Evolutionary conservation across 2,888 invertebrate genomes (phyloP).

Genomic region (Drosophila tripunctata): DNA sequence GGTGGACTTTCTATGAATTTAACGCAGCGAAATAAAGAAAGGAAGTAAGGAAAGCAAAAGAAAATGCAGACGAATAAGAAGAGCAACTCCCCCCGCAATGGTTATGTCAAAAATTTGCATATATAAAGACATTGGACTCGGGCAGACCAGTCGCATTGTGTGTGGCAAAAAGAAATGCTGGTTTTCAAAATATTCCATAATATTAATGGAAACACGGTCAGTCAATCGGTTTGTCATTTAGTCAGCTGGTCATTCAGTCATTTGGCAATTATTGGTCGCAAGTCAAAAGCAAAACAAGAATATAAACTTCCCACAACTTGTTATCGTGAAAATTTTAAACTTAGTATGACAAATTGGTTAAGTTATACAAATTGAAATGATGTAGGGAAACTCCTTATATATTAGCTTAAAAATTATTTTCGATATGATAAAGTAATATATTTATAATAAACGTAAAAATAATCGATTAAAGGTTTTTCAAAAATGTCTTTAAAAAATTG

Average conservation of each 20-base stretch:
- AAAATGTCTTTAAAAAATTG: too few species aligned
- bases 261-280: constrained; percentile 40
- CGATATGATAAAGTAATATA: too few species aligned
- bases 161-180: constrained; percentile 6
- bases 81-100: constrained; percentile 1
- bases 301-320: constrained; percentile 17
- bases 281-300: constrained; percentile 7
- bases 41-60: neutral
- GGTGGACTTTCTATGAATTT: constrained; percentile 52
- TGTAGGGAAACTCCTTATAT: too few species aligned
- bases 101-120: constrained; percentile 43
- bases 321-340: constrained; percentile 23
- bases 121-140: constrained; percentile 39
- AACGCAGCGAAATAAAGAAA: constrained; percentile 26
- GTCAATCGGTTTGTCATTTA: constrained; percentile 14
- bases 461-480: too few species aligned
- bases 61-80: neutral
- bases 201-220: constrained; percentile 32
- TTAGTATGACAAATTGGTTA: constrained; percentile 31
- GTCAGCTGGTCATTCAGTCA: constrained; percentile 6
- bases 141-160: constrained; percentile 27
- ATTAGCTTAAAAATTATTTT: too few species aligned
- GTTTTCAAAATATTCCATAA: constrained; percentile 23
- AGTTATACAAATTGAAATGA: neutral
- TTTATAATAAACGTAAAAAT: too few species aligned